A percentile compares a stretch with the other conserved stretches of the same genome.
Conservation (phyloP, 2,888 invertebrate genomes). For the Melanostoma mellinum region DNA sequence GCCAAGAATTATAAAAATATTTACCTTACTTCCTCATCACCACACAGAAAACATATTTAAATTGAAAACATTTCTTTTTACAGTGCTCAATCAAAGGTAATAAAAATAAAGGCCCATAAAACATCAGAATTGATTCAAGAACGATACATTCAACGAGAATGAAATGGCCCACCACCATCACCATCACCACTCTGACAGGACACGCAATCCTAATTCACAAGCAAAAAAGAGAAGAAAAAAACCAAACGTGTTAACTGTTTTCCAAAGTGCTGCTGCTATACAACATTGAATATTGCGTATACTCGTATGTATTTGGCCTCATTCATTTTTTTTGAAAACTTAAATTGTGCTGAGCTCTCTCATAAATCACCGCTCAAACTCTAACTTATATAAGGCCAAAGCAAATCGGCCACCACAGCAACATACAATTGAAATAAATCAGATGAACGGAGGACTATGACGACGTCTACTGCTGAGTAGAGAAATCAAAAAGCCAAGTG, state of each 20-base stretch:
- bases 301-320: too few species aligned
- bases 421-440: conserved; percentile 61
- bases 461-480: conserved; percentile 14
- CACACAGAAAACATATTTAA: conserved; percentile 21
- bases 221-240: conserved; percentile 22
- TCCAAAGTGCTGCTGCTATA: conserved; percentile 20
- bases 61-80: conserved; percentile 13
- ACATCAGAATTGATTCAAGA: conserved; percentile 55
- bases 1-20: too few species aligned
- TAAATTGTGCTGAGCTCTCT: conserved; percentile 13
- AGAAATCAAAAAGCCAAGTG: conserved; percentile 69
- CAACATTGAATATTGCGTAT: conserved; percentile 29
- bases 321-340: conserved; percentile 2
- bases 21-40: neutral
- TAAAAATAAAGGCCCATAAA: conserved; percentile 54
- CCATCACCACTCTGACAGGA: conserved; percentile 46
- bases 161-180: conserved; percentile 29
- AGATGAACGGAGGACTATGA: conserved; percentile 13
- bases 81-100: conserved; percentile 28
- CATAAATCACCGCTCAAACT: conserved; percentile 60
- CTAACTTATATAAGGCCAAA: conserved; percentile 9
- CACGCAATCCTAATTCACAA: conserved; percentile 61
- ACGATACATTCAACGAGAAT: conserved; percentile 58
- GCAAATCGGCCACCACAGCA: conserved; percentile 39
- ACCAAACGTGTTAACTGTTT: conserved; percentile 58